Base-by-base conservation (phyloP, 2,113 vertebrate genomes). In the Chaenocephalus aceratus region DNA sequence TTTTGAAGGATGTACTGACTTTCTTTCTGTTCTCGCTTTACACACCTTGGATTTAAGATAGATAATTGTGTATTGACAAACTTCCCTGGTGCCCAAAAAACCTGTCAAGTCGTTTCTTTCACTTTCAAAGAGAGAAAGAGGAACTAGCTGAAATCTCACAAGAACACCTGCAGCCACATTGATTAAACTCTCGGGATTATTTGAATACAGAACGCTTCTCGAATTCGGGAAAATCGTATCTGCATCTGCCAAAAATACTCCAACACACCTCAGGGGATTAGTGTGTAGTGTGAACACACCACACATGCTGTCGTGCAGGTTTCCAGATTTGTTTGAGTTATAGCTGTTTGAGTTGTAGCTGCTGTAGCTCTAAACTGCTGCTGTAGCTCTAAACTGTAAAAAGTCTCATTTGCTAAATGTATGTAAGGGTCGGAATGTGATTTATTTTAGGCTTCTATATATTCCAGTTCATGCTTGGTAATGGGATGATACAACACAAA, bases 1-100 rank as follows among this genome's bases (percentile, higher is more conserved):
- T 74, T 86, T 77, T 70, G 46, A 73, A 60, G 45, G 60, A 76
- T 74, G 18, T 71, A 91, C 88, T 56, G 84, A 79, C 67, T 71
- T 83, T 58, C 44, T 57, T 78, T 76, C 74, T 81, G 72, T 77
- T 45, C 72, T 48, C 10, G 4, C 51, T 14, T 34, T 23, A 6
- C 12, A 10, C 6, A 7, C 6, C 26, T 36, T 16, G 5, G 41
- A 21, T 68, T 64, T 34, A 21, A 62, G 61, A 61, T 54, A 71
- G 53, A 80, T 86, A 91, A 93, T 88, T 90, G 76, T 69, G 36
- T 90, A 91, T 89, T 60, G 84, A 91, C 34, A 73, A 77, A 75
- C 71, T 59, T 86, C 64, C 56, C 58, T 2, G 51, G 3, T 49
- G 6, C 49, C 45, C 21, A 16, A 34, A 79, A 83, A 7, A 75